Evolutionary conservation across 2,888 invertebrate genomes (phyloP), one percentile per base, ranked within the genome.

Genomic region (Drepana falcataria): DNA sequence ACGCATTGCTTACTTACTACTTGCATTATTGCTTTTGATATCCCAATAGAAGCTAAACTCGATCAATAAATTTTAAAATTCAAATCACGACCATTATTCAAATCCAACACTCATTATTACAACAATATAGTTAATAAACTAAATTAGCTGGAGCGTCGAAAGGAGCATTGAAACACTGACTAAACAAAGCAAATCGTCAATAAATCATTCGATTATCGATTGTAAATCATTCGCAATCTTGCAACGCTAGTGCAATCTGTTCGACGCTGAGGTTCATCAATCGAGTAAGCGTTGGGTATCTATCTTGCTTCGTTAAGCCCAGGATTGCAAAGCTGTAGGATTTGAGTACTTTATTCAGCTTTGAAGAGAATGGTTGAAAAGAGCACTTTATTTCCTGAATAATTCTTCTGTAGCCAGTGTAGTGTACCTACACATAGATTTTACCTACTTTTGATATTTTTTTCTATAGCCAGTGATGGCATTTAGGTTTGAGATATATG

Each of bases 201-300:
- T 44, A 44, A 44, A 44, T 44, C 44, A 44, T 44, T 44, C 44
- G 44, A 44, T 44, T 44, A 44, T 44, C 44, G 44, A 44, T 44
- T 44, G 44, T 44, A 44, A 44, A 44, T 44, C 44, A 44, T 44
- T 44, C 7, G 44, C 44, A 44, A 44, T 44, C 44, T 7, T 44
- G 40, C 40, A 5, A 9, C 41, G 49, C 35, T 34, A 47, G 52
- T 55, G 63, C 65, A 60, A 71, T 69, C 70, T 60, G 64, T 61
- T 55, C 55, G 58, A 21, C 54, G 51, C 60, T 58, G 55, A 54
- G 55, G 54, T 58, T 66, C 64, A 77, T 79, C 75, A 75, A 77
- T 77, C 73, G 64, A 55, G 48, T 55, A 58, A 63, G 60, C 65
- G 56, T 63, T 55, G 63, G 56, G 56, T 65, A 77, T 78, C 69